These are phyloP conservation scores for Andrena chrysosceles DNA, from an alignment of 2,888 invertebrate species.

Conservation along the genomic window DNA sequence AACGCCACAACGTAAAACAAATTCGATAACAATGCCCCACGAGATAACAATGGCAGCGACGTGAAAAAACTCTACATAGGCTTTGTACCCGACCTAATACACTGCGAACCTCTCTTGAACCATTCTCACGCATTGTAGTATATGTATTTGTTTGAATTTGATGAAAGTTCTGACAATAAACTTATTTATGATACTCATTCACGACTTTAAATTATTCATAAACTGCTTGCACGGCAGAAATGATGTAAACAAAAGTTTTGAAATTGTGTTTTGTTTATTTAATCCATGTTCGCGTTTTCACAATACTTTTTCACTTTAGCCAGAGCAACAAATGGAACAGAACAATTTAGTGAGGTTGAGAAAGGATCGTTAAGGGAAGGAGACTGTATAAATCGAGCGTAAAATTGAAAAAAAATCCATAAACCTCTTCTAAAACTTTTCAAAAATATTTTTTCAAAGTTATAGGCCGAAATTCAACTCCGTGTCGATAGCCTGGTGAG, in stretches of 20 bases:
- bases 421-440: too few relatives aligned
- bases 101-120: too few relatives aligned
- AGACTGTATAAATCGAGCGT: too few relatives aligned
- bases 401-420: too few relatives aligned
- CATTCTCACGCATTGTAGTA: too few relatives aligned
- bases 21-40: slow-evolving; percentile 20
- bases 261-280: not conserved
- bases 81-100: too few relatives aligned
- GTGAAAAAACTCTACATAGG: slow-evolving; percentile 29
- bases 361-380: too few relatives aligned
- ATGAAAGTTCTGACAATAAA: not conserved
- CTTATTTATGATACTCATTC: too few relatives aligned
- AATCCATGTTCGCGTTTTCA: not conserved
- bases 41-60: slow-evolving; percentile 27
- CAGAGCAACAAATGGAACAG: not conserved
- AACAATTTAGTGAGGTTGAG: not conserved
- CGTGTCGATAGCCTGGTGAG: too few relatives aligned
- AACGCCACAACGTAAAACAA: not conserved
- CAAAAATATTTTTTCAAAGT: too few relatives aligned
- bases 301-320: not conserved
- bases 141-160: slow-evolving; percentile 13
- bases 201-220: not conserved
- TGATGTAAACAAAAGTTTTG: not conserved
- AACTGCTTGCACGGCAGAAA: not conserved
- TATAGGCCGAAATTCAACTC: too few relatives aligned